Percentiles rank a stretch among this genome's conserved stretches.
These are phyloP conservation scores for Cerceris ruficornis DNA, from an alignment of 2,888 invertebrate species.

Conservation along the genomic window DNA sequence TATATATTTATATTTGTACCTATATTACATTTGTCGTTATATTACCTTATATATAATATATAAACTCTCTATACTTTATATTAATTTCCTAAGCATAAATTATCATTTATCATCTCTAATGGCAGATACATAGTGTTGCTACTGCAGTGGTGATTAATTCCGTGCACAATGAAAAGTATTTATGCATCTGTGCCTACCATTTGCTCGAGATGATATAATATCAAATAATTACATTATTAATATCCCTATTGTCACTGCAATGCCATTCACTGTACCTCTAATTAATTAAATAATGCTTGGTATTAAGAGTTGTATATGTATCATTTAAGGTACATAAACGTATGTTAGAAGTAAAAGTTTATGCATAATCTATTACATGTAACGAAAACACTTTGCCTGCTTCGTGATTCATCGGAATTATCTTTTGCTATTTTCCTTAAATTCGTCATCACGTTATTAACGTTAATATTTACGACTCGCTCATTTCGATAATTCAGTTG, in stretches of 20 bases:
- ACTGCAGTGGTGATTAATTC: conserved; percentile 37
- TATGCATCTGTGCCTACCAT: conserved; percentile 14
- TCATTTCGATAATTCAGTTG: no score
- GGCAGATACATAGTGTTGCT: conserved; percentile 40
- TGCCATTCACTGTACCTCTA: conserved; percentile 20
- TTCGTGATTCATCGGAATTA: conserved; percentile 15
- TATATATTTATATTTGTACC: conserved; percentile 56
- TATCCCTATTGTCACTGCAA: conserved; percentile 18
- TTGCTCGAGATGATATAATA: conserved; percentile 9
- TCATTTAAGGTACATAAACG: conserved; percentile 17
- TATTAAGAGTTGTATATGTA: conserved; percentile 20
- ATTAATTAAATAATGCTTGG: conserved; percentile 20
- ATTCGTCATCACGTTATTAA: no score
- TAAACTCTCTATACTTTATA: conserved; percentile 57
- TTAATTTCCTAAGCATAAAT: conserved; percentile 57
- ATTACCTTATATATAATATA: conserved; percentile 50
- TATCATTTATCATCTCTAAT: conserved; percentile 45
- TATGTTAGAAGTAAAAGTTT: conserved; percentile 12
- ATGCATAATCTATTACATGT: conserved; percentile 20
- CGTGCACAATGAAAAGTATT: conserved; percentile 32
- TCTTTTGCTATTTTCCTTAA: conserved; percentile 7
- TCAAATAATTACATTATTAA: conserved; percentile 20
- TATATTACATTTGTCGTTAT: conserved; percentile 59
- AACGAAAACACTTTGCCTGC: conserved; percentile 10
- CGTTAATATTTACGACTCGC: no score